Conservation (phyloP, 23 tunicate genomes). For the Ciona savignyi region DNA sequence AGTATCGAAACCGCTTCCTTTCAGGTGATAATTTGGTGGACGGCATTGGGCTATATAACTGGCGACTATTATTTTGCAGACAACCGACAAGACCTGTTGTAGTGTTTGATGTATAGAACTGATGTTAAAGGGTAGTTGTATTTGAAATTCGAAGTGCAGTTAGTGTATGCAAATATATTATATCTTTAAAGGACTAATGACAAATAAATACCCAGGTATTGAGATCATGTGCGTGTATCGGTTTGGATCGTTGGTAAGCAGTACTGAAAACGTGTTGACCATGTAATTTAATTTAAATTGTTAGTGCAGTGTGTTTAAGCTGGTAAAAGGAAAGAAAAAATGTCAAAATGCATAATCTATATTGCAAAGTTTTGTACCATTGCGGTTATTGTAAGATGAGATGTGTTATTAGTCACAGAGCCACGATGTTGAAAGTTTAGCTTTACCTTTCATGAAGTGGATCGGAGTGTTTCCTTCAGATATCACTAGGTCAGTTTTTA, state of each 20-base stretch:
- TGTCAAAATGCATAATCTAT: too few relatives aligned
- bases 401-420: slow-evolving; percentile 57
- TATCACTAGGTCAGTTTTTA: slow-evolving; percentile 32
- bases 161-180: too few relatives aligned
- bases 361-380: too few relatives aligned
- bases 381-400: neutral
- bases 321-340: neutral
- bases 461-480: slow-evolving; percentile 90
- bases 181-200: too few relatives aligned
- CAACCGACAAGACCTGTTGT: too few relatives aligned
- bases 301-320: neutral
- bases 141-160: too few relatives aligned
- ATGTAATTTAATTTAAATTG: neutral
- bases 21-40: too few relatives aligned
- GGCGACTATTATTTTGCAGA: too few relatives aligned
- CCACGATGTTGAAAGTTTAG: slow-evolving; percentile 44
- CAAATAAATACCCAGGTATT: slow-evolving; percentile 66
- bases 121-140: too few relatives aligned
- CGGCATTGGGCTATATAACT: too few relatives aligned
- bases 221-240: slow-evolving; percentile 84
- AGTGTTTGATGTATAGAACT: too few relatives aligned
- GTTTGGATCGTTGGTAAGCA: slow-evolving; percentile 85
- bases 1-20: too few relatives aligned
- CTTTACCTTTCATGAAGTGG: slow-evolving; percentile 68
- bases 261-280: neutral